Evolutionary conservation across 1,140 invertebrate genomes (phyloP).

Genomic region (Calliphora vicina): DNA sequence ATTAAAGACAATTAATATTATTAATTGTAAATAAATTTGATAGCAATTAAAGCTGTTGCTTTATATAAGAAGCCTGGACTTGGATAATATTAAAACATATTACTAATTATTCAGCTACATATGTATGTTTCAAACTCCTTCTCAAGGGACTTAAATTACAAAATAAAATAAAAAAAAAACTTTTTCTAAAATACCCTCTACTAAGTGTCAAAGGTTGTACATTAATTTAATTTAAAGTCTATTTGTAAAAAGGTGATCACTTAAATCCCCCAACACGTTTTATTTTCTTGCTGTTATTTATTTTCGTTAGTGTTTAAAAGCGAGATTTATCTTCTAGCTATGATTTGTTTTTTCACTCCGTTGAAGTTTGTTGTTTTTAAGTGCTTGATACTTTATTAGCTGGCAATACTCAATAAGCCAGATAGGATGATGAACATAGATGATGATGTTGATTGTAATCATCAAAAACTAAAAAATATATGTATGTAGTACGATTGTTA

Average conservation of each 20-base stretch:
- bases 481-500: neutral
- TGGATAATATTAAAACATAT: too few relatives aligned
- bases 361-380: neutral
- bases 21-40: too few relatives aligned
- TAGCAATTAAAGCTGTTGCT: too few relatives aligned
- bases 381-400: constrained; percentile 29
- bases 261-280: constrained; percentile 27
- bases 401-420: constrained; percentile 21
- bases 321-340: constrained; percentile 15
- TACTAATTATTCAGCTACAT: too few relatives aligned
- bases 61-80: too few relatives aligned
- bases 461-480: neutral
- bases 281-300: constrained; percentile 17
- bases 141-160: too few relatives aligned
- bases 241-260: constrained; percentile 11
- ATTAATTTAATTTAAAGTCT: neutral
- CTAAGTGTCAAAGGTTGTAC: neutral
- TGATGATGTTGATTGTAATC: constrained; percentile 17
- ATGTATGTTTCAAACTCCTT: too few relatives aligned
- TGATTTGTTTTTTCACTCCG: constrained; percentile 11
- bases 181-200: too few relatives aligned
- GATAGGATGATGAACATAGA: neutral
- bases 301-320: constrained; percentile 16
- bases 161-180: too few relatives aligned
- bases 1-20: too few relatives aligned